A percentile compares a stretch with the other conserved stretches of the same genome.
Conservation (phyloP, 2,888 invertebrate species). For the Caenorhabditis virilis region DNA sequence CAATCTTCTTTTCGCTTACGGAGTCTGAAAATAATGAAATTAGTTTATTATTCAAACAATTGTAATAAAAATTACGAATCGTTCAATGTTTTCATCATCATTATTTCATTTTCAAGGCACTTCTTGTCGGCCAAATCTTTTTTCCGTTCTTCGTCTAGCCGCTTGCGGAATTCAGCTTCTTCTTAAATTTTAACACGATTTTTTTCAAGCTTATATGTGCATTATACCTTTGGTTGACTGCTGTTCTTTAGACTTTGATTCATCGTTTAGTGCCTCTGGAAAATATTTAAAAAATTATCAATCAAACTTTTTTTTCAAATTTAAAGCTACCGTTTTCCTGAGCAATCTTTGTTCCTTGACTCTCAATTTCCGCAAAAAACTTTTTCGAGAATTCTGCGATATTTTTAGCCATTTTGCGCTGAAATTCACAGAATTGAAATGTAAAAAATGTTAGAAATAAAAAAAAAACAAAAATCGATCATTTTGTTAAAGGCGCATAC, state of each 20-base stretch:
- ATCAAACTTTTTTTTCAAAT: not conserved
- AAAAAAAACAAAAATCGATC: too few relatives aligned
- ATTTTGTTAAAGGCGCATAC: too few relatives aligned
- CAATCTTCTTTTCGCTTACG: conserved; percentile 6
- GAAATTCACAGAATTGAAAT: too few relatives aligned
- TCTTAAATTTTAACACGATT: too few relatives aligned
- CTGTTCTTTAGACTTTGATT: not conserved
- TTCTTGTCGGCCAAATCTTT: conserved; percentile 1
- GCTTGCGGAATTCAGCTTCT: not conserved
- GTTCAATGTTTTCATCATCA: conserved; percentile 2
- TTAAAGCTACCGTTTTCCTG: not conserved
- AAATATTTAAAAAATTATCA: not conserved
- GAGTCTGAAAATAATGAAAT: conserved; percentile 6
- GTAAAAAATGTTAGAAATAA: too few relatives aligned
- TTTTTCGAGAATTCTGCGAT: too few relatives aligned
- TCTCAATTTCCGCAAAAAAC: too few relatives aligned
- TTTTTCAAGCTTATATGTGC: not conserved
- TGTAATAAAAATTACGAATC: conserved; percentile 1
- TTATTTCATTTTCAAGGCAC: conserved; percentile 10
- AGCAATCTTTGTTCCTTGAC: too few relatives aligned
- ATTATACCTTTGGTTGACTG: not conserved
- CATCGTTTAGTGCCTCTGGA: not conserved
- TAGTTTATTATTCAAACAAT: not conserved
- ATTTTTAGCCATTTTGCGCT: too few relatives aligned
- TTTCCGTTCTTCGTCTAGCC: not conserved